A percentile compares a stretch with the other conserved stretches of the same genome.
Evolutionary conservation across 2,888 invertebrate species (phyloP).

Genomic region (Fragum whitleyi): DNA sequence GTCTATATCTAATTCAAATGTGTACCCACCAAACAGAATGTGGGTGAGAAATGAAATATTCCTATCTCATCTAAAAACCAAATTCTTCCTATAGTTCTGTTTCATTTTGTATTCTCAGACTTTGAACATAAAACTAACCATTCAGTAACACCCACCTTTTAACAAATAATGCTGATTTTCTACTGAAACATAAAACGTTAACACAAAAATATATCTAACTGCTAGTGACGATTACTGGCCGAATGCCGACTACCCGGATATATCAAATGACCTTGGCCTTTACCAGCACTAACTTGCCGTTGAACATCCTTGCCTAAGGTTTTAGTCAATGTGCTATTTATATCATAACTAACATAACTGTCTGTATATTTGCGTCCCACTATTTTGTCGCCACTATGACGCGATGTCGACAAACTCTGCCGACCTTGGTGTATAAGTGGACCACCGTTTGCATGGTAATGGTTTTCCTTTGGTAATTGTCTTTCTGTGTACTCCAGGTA

Average conservation of each 20-base stretch:
- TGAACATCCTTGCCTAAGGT: slow-evolving; percentile 48
- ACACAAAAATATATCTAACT: slow-evolving; percentile 22
- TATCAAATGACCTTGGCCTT: slow-evolving; percentile 36
- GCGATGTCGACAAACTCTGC: not conserved
- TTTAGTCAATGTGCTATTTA: slow-evolving; percentile 54
- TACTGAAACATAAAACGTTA: not conserved
- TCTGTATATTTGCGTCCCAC: slow-evolving; percentile 55
- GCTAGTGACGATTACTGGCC: slow-evolving; percentile 41
- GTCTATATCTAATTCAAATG: too few species aligned
- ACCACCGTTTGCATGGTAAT: slow-evolving; percentile 23
- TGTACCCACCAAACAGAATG: too few species aligned
- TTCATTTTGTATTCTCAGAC: too few species aligned
- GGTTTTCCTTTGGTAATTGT: slow-evolving; percentile 26
- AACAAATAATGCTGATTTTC: slow-evolving; percentile 24
- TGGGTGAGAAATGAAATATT: too few species aligned
- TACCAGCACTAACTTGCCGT: not conserved
- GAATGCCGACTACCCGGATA: slow-evolving; percentile 45
- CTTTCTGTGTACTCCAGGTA: slow-evolving; percentile 22
- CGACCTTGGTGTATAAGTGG: slow-evolving; percentile 2
- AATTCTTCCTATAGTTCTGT: too few species aligned
- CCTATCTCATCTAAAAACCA: too few species aligned
- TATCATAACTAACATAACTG: slow-evolving; percentile 62
- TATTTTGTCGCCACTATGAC: slow-evolving; percentile 36
- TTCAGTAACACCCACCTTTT: not conserved
- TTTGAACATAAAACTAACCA: too few species aligned